These are phyloP conservation scores for Ariolimax columbianus DNA, from an alignment of 2,888 invertebrate genomes.

Conservation along the genomic window DNA sequence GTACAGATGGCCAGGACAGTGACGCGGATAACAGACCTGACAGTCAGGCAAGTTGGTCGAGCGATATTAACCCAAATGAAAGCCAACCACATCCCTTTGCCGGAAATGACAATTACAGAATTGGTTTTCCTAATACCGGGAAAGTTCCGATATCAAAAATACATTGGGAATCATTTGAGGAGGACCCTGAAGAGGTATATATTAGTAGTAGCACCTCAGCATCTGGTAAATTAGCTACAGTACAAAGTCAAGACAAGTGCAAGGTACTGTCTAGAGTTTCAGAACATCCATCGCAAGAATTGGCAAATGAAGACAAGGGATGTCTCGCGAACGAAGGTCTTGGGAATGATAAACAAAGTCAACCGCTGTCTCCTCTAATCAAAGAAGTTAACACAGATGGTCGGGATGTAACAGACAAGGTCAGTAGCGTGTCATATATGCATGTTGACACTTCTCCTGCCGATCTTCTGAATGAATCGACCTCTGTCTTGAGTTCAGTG, in stretches of 20 bases:
- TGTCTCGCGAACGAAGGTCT: neutral
- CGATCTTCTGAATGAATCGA: neutral
- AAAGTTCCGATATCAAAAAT: neutral
- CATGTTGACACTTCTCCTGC: neutral
- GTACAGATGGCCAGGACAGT: slow-evolving; percentile 17
- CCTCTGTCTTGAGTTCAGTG: neutral
- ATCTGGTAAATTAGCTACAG: neutral
- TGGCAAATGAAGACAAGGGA: too few species aligned
- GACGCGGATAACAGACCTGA: neutral
- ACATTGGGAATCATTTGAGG: slow-evolving; percentile 25
- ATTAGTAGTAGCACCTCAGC: neutral
- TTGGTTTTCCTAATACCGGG: neutral
- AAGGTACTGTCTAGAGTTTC: neutral
- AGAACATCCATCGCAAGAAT: neutral
- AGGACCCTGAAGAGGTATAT: neutral
- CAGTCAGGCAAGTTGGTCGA: neutral
- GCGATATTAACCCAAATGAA: neutral
- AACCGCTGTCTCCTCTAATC: neutral
- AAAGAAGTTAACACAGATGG: neutral
- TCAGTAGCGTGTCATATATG: too few species aligned
- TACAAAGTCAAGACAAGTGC: neutral
- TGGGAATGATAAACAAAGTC: neutral
- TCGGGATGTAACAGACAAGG: neutral
- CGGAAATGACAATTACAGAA: neutral
- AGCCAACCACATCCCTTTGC: neutral